Conservation (phyloP, 2,113 vertebrate species). For the Pelobates fuscus region DNA sequence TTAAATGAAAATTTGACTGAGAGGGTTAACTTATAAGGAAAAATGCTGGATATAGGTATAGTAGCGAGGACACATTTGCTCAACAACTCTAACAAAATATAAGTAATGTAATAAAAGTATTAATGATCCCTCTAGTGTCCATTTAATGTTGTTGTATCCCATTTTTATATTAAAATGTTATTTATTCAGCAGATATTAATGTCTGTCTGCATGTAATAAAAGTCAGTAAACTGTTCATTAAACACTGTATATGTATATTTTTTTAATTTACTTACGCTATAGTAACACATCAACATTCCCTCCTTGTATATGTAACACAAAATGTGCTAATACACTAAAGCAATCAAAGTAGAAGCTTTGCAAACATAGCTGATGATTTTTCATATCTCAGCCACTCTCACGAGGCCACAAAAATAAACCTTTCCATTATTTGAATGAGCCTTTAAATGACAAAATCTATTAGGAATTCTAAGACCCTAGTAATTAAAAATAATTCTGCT, state of each 20-base stretch:
- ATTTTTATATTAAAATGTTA: no score
- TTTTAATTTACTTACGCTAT: not conserved
- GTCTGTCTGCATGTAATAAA: no score
- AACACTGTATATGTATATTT: not conserved
- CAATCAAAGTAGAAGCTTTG: slow-evolving; percentile 33
- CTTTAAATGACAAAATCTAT: slow-evolving; percentile 53
- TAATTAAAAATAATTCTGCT: slow-evolving; percentile 60
- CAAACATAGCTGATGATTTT: slow-evolving; percentile 39
- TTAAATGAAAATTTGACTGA: no score
- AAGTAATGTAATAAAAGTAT: no score
- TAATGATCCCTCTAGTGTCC: no score
- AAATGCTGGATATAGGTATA: no score
- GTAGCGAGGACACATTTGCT: no score
- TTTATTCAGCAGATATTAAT: no score
- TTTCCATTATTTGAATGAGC: slow-evolving; percentile 55
- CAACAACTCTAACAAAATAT: no score
- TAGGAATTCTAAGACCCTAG: slow-evolving; percentile 51
- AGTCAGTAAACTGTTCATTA: no score
- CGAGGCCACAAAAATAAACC: slow-evolving; percentile 49
- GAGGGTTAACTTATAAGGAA: no score
- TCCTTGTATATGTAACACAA: not conserved
- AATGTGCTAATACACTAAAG: not conserved
- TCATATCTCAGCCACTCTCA: slow-evolving; percentile 53
- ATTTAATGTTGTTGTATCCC: no score
- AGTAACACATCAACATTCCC: not conserved